Percentiles rank a stretch among this genome's conserved stretches.
Conservation (phyloP, 2,888 invertebrate species). For the Balanococcus diminutus region DNA sequence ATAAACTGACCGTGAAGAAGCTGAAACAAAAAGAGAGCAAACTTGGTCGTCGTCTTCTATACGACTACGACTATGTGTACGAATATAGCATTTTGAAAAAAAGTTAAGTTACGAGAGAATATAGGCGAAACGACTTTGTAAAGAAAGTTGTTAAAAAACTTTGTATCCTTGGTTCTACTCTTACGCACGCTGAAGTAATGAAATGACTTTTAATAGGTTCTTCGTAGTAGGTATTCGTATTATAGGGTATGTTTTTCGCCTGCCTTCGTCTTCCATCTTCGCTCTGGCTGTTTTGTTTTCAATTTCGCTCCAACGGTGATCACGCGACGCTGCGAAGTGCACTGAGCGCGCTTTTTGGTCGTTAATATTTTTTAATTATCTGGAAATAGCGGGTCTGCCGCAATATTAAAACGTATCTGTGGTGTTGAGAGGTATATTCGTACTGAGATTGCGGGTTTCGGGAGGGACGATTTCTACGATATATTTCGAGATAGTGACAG, state of each 20-base stretch:
- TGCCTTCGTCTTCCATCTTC: background rate
- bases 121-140: conserved; percentile 16
- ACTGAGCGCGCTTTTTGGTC: background rate
- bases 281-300: background rate
- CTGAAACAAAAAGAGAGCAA: background rate
- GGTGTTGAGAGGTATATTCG: no score
- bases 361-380: conserved; percentile 30
- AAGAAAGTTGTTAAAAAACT: conserved; percentile 38
- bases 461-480: no score
- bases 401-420: background rate
- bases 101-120: background rate
- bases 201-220: conserved; percentile 42
- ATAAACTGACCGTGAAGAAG: conserved; percentile 40
- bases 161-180: conserved; percentile 31
- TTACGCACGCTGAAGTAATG: conserved; percentile 18
- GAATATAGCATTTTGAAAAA: background rate
- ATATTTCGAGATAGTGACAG: no score
- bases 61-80: background rate
- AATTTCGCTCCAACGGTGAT: background rate
- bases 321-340: background rate
- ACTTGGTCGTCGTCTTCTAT: background rate
- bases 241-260: background rate
- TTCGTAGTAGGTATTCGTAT: no score
- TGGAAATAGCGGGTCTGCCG: background rate
- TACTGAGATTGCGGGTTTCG: no score